Conservation (phyloP, 2,888 invertebrate genomes). For the Stramonita haemastoma region DNA sequence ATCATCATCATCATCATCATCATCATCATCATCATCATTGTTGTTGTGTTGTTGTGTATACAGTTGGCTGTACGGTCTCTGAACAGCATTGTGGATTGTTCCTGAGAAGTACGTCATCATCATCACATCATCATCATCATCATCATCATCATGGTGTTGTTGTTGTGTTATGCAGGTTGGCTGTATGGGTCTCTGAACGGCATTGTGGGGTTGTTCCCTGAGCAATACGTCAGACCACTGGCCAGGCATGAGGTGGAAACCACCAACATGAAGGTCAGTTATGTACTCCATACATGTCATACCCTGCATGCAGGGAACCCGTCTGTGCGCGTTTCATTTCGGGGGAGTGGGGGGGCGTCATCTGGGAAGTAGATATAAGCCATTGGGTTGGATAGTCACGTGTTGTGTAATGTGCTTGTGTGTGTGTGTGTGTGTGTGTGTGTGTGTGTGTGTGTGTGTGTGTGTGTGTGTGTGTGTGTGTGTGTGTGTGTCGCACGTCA, state of each 20-base stretch:
- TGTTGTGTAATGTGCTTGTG: not conserved
- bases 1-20: too few relatives aligned
- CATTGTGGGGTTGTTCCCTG: slow-evolving; percentile 80
- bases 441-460: slow-evolving; percentile 35
- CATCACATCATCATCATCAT: too few relatives aligned
- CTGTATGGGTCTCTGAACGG: slow-evolving; percentile 80
- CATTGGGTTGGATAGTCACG: too few relatives aligned
- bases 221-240: slow-evolving; percentile 79
- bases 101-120: too few relatives aligned
- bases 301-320: too few relatives aligned
- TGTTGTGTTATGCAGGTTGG: slow-evolving; percentile 78
- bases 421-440: slow-evolving; percentile 24
- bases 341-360: not conserved
- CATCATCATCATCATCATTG: too few relatives aligned
- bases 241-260: slow-evolving; percentile 73
- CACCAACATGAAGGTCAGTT: slow-evolving; percentile 52
- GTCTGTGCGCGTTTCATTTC: not conserved
- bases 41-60: too few relatives aligned
- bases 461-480: slow-evolving; percentile 38
- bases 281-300: too few relatives aligned
- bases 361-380: not conserved
- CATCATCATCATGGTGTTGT: not conserved
- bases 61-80: too few relatives aligned
- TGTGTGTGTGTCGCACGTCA: slow-evolving; percentile 12
- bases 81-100: too few relatives aligned